Percentiles rank a stretch among this genome's conserved stretches.
These are phyloP conservation scores for Drosophila grimshawi DNA, from an alignment of 1,140 invertebrate species.

Conservation along the genomic window DNA sequence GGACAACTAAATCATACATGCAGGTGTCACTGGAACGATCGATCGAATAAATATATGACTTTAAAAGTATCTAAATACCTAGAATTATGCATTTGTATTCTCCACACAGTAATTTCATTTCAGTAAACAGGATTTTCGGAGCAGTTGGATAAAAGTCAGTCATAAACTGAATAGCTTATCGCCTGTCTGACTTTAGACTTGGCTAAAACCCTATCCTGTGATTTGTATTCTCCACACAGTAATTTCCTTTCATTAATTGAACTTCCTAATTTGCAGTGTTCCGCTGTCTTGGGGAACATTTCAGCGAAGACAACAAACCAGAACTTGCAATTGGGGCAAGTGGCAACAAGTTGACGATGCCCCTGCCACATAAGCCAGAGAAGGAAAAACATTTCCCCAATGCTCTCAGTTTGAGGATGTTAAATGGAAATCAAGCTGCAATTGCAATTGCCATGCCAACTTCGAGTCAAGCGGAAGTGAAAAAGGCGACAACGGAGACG, in stretches of 20 bases:
- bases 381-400: constrained; percentile 52
- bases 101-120: too few relatives aligned
- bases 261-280: constrained; percentile 37
- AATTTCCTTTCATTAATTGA: constrained; percentile 39
- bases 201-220: too few relatives aligned
- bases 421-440: constrained; percentile 72
- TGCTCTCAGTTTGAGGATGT: constrained; percentile 48
- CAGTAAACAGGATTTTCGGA: too few relatives aligned
- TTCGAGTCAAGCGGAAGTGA: constrained; percentile 29
- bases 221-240: neutral
- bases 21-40: too few relatives aligned
- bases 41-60: too few relatives aligned
- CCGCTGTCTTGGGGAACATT: neutral
- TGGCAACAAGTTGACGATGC: constrained; percentile 27
- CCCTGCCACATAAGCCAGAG: constrained; percentile 33
- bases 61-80: too few relatives aligned
- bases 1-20: too few relatives aligned
- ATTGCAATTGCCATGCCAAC: constrained; percentile 44
- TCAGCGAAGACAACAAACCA: neutral
- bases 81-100: too few relatives aligned
- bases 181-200: too few relatives aligned
- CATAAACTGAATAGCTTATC: too few relatives aligned
- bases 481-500: constrained; percentile 9
- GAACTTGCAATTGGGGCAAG: constrained; percentile 1
- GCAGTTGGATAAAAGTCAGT: too few relatives aligned